phyloP scores from a whole-genome alignment of 2,888 invertebrate genomes.

The Nebria brevicollis region DNA sequence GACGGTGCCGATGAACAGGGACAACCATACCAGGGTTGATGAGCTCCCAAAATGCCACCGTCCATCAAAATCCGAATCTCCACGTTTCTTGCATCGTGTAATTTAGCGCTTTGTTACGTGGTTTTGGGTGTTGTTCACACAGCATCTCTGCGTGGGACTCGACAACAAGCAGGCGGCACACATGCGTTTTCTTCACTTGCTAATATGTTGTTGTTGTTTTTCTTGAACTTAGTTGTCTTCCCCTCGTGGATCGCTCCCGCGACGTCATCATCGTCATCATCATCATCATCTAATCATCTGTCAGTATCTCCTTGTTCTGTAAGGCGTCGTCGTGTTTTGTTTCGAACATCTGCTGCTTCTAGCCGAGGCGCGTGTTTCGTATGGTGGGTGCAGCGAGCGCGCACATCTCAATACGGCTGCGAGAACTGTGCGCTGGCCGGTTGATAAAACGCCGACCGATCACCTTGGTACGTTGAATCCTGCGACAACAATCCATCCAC shows the following conservation, averaged over 20 bases:
- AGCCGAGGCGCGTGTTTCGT: conserved; percentile 36
- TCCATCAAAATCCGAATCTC: not conserved
- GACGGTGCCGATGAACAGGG: conserved; percentile 5
- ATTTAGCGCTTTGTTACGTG: not conserved
- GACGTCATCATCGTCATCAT: conserved; percentile 54
- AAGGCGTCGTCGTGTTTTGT: conserved; percentile 20
- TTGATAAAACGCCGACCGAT: conserved; percentile 69
- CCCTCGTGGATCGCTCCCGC: conserved; percentile 58
- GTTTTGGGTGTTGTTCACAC: conserved; percentile 5
- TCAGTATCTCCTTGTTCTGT: conserved; percentile 19
- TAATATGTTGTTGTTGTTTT: conserved; percentile 20
- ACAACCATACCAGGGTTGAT: conserved; percentile 8
- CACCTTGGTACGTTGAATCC: conserved; percentile 62
- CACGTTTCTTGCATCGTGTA: not conserved
- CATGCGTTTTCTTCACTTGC: conserved; percentile 31
- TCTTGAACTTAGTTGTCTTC: not conserved
- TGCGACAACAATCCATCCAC: conserved; percentile 95
- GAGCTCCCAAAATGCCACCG: conserved; percentile 2
- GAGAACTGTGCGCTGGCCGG: conserved; percentile 70
- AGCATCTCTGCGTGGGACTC: not conserved
- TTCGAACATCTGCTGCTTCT: not conserved
- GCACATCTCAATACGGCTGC: conserved; percentile 73
- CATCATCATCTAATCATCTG: conserved; percentile 52
- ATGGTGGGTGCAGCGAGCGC: conserved; percentile 51
- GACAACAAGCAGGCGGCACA: conserved; percentile 34